Conservation (phyloP, 2,113 vertebrate species). For the Phaethon lepturus region DNA sequence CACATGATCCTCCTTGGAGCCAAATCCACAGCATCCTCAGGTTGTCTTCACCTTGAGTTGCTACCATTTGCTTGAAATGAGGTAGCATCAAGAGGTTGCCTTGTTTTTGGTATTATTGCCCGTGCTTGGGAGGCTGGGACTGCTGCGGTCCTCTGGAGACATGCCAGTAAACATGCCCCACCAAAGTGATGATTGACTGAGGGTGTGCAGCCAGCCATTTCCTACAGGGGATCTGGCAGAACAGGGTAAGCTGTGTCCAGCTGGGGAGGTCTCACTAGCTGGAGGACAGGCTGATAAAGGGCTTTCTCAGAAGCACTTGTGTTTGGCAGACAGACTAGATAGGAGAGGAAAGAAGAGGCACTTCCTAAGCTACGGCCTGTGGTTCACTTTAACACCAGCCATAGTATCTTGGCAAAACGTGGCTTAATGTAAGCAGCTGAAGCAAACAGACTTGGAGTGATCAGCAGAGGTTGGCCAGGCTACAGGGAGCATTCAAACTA, state of each 20-base stretch:
- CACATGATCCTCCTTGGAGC: neutral
- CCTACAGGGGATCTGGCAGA: neutral
- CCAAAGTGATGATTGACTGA: neutral
- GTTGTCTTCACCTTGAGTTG: neutral
- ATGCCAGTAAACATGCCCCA: neutral
- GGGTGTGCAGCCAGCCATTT: rapidly evolving
- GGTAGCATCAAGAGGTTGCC: neutral
- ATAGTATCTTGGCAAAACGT: neutral
- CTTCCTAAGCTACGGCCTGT: neutral
- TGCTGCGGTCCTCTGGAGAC: neutral
- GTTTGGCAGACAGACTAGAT: neutral
- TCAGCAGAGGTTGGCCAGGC: neutral
- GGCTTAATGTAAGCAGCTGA: neutral
- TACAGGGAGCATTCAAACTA: neutral
- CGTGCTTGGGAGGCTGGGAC: neutral
- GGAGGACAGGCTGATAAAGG: neutral
- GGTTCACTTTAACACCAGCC: neutral
- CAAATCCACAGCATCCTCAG: neutral
- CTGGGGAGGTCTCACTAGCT: neutral
- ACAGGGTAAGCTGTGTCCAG: neutral
- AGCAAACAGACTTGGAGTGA: neutral
- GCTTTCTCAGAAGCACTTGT: neutral
- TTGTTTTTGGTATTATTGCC: neutral
- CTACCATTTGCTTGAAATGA: neutral
- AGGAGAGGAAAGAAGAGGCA: neutral